Base-by-base conservation (phyloP, 2,888 invertebrate species). In the Apotomis turbidana region DNA sequence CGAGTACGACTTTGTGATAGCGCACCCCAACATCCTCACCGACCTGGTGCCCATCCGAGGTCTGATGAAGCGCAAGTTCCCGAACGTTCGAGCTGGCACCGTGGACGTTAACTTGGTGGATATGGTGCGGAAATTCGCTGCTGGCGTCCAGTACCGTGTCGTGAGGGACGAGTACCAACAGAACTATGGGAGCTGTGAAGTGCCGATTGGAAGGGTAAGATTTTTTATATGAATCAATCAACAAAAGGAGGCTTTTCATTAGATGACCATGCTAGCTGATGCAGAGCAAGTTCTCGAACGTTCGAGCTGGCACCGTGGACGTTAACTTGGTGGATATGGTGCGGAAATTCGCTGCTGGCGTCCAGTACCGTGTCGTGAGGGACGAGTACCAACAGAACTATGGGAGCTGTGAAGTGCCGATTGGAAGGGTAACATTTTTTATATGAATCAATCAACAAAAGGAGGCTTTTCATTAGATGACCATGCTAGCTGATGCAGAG, bases 21-120 rank as follows among this genome's bases (percentile, higher is more conserved):
- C 97, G 0, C 97, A 98, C 90, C 96, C 97, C 0, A 95, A 96
- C 82, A 96, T 98, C 74, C 85, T 97, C 63, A 95, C 97, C 0
- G 97, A 98, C 67, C 83, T 98, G 52, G 95, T 97, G 1, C 93
- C 95, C 0, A 91, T 98, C 71, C 94, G 97, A 75, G 98, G 97
- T 2, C 83, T 98, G 59, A 91, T 98, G 94, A 97, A 96, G 81
- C 95, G 91, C 74, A 95, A 95, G 79, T 97, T 97, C 87, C 98
- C 98, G 0, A 96, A 94, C 79, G 88, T 95, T 0, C 85, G 93
- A 80, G 77, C 80, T 54, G 97, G 97, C 54, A 97, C 96, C 0
- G 82, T 98, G 27, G 95, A 96, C 69, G 76, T 90, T 0, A 94
- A 98, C 85, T 85, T 98, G 0, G 85, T 83, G 0, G 89, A 85